A percentile compares a stretch with the other conserved stretches of the same genome.
phyloP scores from a whole-genome alignment of 2,113 vertebrate species.

The Xerus inauris region DNA sequence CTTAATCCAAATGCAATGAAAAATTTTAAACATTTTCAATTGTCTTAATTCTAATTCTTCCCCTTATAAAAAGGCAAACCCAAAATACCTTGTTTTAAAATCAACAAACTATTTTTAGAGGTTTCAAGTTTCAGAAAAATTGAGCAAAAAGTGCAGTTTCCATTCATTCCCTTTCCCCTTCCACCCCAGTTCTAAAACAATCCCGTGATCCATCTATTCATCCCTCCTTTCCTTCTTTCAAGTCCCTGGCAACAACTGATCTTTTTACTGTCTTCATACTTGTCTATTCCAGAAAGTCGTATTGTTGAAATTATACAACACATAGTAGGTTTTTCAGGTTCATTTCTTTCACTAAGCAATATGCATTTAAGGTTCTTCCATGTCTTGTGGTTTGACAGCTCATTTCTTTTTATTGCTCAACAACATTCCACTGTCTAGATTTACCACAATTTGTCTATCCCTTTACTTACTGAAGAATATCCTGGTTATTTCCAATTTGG shows the following conservation, averaged over 20 bases:
- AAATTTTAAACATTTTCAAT: neutral
- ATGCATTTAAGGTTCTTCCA: neutral
- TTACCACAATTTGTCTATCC: neutral
- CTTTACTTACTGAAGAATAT: neutral
- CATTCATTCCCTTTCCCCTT: neutral
- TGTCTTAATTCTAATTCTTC: conserved; percentile 35
- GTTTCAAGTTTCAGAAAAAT: neutral
- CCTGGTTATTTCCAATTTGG: neutral
- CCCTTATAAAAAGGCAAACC: neutral
- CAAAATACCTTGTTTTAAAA: neutral
- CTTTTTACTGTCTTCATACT: neutral
- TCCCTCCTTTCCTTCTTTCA: neutral
- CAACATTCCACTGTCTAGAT: neutral
- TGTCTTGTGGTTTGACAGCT: neutral
- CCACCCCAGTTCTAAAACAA: neutral
- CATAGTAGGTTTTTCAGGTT: neutral
- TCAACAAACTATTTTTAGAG: neutral
- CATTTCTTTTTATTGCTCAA: neutral
- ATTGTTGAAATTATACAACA: neutral
- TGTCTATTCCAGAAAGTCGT: neutral
- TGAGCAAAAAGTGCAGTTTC: neutral
- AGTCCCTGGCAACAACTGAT: neutral
- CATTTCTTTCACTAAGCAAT: neutral
- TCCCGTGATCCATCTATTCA: neutral
- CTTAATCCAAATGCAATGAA: neutral